Evolutionary conservation across 2,797 vertebrate species (phyloP).

Genomic region (Sebastolobus altivelis): DNA sequence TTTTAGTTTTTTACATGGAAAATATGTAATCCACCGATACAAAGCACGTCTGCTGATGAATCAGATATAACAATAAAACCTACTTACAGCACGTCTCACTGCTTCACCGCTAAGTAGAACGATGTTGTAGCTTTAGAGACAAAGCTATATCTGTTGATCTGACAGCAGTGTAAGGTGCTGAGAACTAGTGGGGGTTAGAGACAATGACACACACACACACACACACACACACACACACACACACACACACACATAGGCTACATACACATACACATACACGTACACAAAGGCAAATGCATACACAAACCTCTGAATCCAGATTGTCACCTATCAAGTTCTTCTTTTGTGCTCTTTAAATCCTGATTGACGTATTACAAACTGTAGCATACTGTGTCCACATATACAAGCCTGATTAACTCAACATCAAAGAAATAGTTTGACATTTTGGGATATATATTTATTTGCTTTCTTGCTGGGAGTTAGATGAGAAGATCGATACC

Average conservation of each 20-base stretch:
- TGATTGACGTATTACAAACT: not conserved
- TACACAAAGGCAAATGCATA: constrained; percentile 13
- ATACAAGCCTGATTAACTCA: not conserved
- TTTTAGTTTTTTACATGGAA: not conserved
- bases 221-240: constrained; percentile 23
- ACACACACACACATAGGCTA: constrained; percentile 29
- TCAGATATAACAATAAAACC: constrained; percentile 10
- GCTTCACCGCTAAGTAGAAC: constrained; percentile 27
- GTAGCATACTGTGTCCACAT: not conserved
- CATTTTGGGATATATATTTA: not conserved
- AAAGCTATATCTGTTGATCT: constrained; percentile 66
- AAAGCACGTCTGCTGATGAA: not conserved
- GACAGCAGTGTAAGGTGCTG: constrained; percentile 40
- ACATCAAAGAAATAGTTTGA: not conserved
- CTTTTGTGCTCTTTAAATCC: not conserved
- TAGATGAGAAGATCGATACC: accelerated
- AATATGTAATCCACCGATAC: not conserved
- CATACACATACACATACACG: constrained; percentile 23
- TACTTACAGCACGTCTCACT: constrained; percentile 61
- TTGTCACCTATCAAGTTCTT: constrained; percentile 12
- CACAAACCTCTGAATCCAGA: constrained; percentile 2
- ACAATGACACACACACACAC: constrained; percentile 9
- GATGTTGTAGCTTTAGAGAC: constrained; percentile 42
- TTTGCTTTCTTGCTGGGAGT: not conserved
- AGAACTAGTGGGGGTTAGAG: constrained; percentile 59